Base-by-base conservation (phyloP, 2,888 invertebrate genomes). In the Torymus tubicola region DNA sequence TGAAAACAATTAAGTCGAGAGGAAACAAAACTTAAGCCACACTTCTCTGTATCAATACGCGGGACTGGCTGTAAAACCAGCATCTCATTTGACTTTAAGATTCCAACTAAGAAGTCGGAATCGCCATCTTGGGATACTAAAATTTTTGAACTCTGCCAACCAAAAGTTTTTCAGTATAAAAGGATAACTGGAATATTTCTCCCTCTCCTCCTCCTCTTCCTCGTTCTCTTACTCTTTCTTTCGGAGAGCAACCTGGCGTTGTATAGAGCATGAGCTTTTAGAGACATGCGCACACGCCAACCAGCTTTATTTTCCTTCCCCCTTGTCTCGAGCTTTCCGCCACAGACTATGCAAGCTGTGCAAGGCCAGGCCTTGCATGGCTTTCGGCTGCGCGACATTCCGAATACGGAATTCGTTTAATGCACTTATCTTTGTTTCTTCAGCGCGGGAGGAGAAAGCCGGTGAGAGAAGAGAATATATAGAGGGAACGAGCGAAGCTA, bases 401-500 rank as follows among this genome's bases (percentile, higher is more conserved):
- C 85, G 85, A 85, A 85, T 84, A 84, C 81, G 86, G 86, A 89
- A 88, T 87, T 86, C 86, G 85, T 86, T 89, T 88, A 88, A 87
- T 87, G 86, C 85, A 88, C 86, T 88, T 87, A 88, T 87, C 87
- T 88, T 87, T 87, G 88, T 87, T 88, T 86, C 87, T 86, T 84
- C 88, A 86, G 86, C 84, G n/a, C n/a, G n/a, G n/a, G n/a, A n/a
- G 84, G 16, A 8, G 4, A n/a, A 21, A n/a, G 50, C 10, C 13
- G 50, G 21, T n/a, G n/a, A 85, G 81, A 85, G 83, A 72, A 75
- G 82, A 78, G 84, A 84, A 85, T 31, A 31, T 2, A 31, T 31
- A 31, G 31, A 31, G 31, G 3, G 31, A 31, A 4, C 5, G 8
- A 42, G 42, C 5, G 42, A 42, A 42, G 42, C 8, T 8, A 42